These are phyloP conservation scores for Mythimna loreyi DNA, from an alignment of 2,888 invertebrate genomes.

Conservation along the genomic window DNA sequence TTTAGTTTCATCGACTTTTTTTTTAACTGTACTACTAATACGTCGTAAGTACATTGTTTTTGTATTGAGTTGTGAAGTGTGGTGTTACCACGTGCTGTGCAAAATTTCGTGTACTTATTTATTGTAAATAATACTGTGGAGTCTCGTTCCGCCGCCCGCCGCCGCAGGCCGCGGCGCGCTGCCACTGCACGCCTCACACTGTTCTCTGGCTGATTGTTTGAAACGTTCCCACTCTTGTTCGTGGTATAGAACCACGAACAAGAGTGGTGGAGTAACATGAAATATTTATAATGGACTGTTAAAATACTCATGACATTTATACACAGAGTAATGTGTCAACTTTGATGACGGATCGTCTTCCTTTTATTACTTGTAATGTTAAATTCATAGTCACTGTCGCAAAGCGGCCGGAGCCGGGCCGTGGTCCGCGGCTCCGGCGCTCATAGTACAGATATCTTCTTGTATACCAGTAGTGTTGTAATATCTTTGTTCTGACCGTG, in stretches of 20 bases:
- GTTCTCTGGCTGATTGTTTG: background rate
- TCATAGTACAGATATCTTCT: slow-evolving; percentile 31
- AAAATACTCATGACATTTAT: slow-evolving; percentile 45
- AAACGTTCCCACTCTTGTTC: slow-evolving; percentile 4
- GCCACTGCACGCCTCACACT: slow-evolving; percentile 9
- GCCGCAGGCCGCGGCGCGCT: too few relatives aligned
- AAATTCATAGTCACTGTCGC: slow-evolving; percentile 30
- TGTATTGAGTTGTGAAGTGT: slow-evolving; percentile 63
- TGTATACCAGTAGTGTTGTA: slow-evolving; percentile 26
- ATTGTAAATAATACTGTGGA: slow-evolving; percentile 75
- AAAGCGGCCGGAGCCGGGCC: slow-evolving; percentile 32
- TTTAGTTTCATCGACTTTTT: slow-evolving; percentile 64
- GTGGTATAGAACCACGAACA: too few relatives aligned
- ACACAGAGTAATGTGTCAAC: slow-evolving; percentile 22
- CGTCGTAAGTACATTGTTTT: slow-evolving; percentile 62
- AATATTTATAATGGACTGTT: slow-evolving; percentile 37
- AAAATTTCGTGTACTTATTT: slow-evolving; percentile 78
- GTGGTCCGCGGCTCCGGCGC: slow-evolving; percentile 4
- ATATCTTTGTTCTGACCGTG: slow-evolving; percentile 14
- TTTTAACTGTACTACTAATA: slow-evolving; percentile 62
- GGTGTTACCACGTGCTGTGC: slow-evolving; percentile 51
- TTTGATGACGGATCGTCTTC: slow-evolving; percentile 11
- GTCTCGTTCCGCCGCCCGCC: slow-evolving; percentile 40
- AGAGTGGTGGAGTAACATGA: too few relatives aligned
- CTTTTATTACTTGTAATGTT: slow-evolving; percentile 7